Conservation (phyloP, 2,888 invertebrate species). For the Leucania comma region DNA sequence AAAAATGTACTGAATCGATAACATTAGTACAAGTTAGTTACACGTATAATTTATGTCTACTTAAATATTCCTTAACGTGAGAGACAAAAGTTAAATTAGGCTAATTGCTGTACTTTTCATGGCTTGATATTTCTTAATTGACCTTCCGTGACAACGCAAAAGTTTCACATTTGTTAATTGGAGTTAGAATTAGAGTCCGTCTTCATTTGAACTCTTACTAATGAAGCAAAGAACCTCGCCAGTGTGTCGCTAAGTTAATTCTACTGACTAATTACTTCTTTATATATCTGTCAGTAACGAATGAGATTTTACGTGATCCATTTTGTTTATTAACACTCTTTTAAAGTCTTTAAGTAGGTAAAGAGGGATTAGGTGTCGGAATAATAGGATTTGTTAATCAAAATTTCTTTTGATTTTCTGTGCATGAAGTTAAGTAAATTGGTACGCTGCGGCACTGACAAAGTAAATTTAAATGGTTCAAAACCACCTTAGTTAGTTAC, state of each 20-base stretch:
- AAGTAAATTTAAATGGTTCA: constrained; percentile 18
- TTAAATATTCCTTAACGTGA: constrained; percentile 41
- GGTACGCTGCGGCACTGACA: not conserved
- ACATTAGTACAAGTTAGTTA: constrained; percentile 3
- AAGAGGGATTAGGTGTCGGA: not conserved
- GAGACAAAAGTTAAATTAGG: constrained; percentile 70
- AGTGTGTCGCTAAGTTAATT: constrained; percentile 58
- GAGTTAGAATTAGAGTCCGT: constrained; percentile 74
- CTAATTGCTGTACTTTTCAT: constrained; percentile 75
- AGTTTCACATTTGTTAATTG: constrained; percentile 81
- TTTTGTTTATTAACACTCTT: constrained; percentile 42
- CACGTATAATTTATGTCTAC: constrained; percentile 32
- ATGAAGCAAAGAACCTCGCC: constrained; percentile 62
- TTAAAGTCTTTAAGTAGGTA: constrained; percentile 17
- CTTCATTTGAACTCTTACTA: constrained; percentile 63
- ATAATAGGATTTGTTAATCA: not conserved
- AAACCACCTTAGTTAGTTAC: not conserved
- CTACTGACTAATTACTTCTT: constrained; percentile 56
- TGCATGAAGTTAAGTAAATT: not conserved
- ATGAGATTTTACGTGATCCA: constrained; percentile 24
- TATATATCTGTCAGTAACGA: constrained; percentile 35
- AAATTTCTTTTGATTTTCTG: constrained; percentile 11
- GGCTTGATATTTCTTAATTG: constrained; percentile 77
- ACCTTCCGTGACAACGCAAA: constrained; percentile 75
- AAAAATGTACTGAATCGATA: not conserved